phyloP scores from a whole-genome alignment of 2,113 vertebrate species.

The Leucopsar rothschildi region DNA sequence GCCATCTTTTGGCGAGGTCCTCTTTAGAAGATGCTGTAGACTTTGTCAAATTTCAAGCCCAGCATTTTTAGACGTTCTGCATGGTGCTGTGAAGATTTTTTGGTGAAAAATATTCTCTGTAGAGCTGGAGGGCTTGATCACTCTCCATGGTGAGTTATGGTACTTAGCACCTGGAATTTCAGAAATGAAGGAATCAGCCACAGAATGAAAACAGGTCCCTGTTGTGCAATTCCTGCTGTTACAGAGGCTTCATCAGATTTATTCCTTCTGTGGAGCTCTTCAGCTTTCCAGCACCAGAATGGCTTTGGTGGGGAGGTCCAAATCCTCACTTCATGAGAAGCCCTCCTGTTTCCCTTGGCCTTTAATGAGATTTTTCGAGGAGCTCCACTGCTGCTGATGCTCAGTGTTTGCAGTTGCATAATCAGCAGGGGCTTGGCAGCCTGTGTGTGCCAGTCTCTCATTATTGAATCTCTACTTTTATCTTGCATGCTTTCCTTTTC shows the following conservation, averaged over 20 bases:
- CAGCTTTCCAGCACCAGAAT: neutral
- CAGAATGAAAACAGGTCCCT: neutral
- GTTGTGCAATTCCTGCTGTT: neutral
- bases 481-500: neutral
- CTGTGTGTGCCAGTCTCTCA: neutral
- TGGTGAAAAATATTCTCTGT: neutral
- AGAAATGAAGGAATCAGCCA: neutral
- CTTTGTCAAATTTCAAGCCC: neutral
- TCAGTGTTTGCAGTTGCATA: neutral
- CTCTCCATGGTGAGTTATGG: accelerated
- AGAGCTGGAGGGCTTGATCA: neutral
- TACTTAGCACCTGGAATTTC: neutral
- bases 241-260: neutral
- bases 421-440: neutral
- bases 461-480: neutral
- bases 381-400: neutral
- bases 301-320: neutral
- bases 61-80: neutral
- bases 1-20: neutral
- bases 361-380: neutral
- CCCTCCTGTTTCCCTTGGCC: neutral
- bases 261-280: neutral
- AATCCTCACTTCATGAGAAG: neutral
- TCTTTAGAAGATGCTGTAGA: neutral
- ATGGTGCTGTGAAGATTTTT: neutral